Evolutionary conservation across 2,888 invertebrate species (phyloP).

Genomic region (Diadromus collaris): DNA sequence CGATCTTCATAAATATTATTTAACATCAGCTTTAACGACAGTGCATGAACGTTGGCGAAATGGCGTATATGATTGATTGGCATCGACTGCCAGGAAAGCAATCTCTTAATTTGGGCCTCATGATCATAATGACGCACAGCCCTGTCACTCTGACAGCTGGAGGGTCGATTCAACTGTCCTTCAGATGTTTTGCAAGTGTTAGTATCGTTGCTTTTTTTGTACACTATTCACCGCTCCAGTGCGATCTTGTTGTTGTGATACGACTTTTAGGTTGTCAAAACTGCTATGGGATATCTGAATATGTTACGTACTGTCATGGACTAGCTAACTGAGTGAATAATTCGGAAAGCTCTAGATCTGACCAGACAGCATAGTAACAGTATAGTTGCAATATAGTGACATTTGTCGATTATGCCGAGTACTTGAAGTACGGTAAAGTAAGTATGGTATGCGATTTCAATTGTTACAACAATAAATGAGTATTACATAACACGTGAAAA

Average conservation of each 20-base stretch:
- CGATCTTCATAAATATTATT: neutral
- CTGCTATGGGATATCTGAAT: slow-evolving; percentile 16
- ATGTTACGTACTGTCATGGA: slow-evolving; percentile 27
- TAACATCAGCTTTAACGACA: slow-evolving; percentile 21
- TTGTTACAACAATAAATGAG: neutral
- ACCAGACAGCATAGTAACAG: neutral
- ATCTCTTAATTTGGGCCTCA: slow-evolving; percentile 41
- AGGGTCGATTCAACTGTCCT: slow-evolving; percentile 57
- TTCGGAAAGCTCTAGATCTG: neutral
- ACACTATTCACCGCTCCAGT: neutral
- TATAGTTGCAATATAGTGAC: neutral
- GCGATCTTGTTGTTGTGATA: neutral
- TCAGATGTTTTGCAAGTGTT: slow-evolving; percentile 35
- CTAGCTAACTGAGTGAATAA: neutral
- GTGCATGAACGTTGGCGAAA: slow-evolving; percentile 68
- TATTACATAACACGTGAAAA: neutral
- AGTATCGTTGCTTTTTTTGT: neutral
- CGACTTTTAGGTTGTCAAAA: slow-evolving; percentile 25
- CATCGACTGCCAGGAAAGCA: slow-evolving; percentile 52
- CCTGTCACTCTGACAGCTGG: slow-evolving; percentile 60
- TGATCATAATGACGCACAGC: slow-evolving; percentile 50
- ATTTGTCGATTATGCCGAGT: neutral
- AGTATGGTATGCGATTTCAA: neutral
- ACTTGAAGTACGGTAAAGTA: neutral
- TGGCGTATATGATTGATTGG: slow-evolving; percentile 64